Conservation (phyloP, 2,888 invertebrate species). For the Eupithecia abbreviata region DNA sequence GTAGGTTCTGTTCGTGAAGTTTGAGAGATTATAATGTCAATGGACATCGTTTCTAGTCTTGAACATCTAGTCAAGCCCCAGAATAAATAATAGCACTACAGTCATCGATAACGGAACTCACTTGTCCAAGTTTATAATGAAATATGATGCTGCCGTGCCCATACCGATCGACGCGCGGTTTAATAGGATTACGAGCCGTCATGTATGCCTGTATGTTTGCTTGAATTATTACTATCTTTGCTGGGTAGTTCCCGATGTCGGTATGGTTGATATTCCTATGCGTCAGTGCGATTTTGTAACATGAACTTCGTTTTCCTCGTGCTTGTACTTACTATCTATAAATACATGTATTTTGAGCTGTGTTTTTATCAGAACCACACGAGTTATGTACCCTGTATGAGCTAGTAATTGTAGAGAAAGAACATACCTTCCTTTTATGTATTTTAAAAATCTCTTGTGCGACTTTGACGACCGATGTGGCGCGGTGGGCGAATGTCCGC, state of each 20-base stretch:
- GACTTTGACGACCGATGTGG: too few species aligned
- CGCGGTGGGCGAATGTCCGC: too few species aligned
- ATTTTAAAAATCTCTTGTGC: neutral
- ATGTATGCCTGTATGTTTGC: conserved; percentile 37
- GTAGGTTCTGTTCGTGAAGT: neutral
- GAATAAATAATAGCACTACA: conserved; percentile 5
- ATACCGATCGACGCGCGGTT: conserved; percentile 37
- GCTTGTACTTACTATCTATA: neutral
- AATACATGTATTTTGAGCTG: neutral
- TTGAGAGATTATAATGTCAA: neutral
- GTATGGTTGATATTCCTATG: conserved; percentile 19
- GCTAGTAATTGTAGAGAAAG: too few species aligned
- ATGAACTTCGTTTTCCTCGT: neutral
- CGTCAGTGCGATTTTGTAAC: conserved; percentile 3
- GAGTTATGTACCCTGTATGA: neutral
- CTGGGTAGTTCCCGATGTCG: conserved; percentile 21
- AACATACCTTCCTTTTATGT: neutral
- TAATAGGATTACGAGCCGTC: conserved; percentile 42
- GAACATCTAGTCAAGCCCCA: neutral
- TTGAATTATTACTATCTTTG: conserved; percentile 37
- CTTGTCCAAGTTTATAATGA: conserved; percentile 43
- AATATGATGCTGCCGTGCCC: conserved; percentile 38
- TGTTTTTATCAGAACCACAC: neutral
- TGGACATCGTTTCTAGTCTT: neutral
- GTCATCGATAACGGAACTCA: conserved; percentile 40